phyloP scores from a whole-genome alignment of 1,140 invertebrate species.

The Drosophila quadrilineata region DNA sequence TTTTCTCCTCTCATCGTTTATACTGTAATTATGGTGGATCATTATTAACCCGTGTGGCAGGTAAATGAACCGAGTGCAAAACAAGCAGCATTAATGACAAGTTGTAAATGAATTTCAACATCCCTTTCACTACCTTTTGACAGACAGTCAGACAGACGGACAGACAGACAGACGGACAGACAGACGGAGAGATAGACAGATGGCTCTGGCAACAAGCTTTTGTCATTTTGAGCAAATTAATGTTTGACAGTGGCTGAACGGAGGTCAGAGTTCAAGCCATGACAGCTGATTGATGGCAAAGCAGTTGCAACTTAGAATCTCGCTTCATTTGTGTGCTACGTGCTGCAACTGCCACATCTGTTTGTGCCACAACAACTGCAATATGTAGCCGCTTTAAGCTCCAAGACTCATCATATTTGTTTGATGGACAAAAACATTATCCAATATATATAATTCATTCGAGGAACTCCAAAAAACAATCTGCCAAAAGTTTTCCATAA shows the following conservation, averaged over 20 bases:
- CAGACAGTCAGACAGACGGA: no score
- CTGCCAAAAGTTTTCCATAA: background rate
- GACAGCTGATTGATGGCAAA: no score
- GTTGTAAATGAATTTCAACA: conserved; percentile 61
- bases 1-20: background rate
- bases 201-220: conserved; percentile 77
- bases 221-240: conserved; percentile 75
- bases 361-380: no score
- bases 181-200: no score
- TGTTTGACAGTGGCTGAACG: conserved; percentile 41
- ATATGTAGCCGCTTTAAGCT: background rate
- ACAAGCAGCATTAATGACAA: background rate
- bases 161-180: no score
- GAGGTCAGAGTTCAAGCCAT: background rate
- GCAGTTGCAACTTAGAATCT: no score
- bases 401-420: no score
- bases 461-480: background rate
- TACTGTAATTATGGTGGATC: conserved; percentile 61
- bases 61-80: conserved; percentile 23
- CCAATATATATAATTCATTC: no score
- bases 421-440: no score
- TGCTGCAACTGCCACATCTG: no score
- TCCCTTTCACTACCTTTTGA: conserved; percentile 66
- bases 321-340: no score
- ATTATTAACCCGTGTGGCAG: conserved; percentile 66